phyloP scores from a whole-genome alignment of 2,888 invertebrate species.

The Andrena bucephala region DNA sequence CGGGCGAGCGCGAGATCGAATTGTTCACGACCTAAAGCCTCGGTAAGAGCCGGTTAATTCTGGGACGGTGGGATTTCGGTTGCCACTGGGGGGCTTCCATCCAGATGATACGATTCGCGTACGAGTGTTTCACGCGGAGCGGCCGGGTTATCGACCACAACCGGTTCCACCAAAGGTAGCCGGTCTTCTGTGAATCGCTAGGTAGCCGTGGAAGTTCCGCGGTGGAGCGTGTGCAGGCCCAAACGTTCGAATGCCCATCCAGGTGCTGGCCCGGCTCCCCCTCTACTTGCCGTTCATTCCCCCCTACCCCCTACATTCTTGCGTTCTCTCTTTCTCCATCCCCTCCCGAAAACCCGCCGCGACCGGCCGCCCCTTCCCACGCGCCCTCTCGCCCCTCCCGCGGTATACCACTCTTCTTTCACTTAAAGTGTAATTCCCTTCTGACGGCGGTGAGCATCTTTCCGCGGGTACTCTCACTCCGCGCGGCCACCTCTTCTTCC shows the following conservation, averaged over 20 bases:
- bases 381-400: neutral
- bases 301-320: constrained; percentile 26
- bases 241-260: constrained; percentile 66
- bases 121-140: constrained; percentile 29
- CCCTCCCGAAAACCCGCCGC: neutral
- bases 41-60: neutral
- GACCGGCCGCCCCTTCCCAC: neutral
- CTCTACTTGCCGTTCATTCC: constrained; percentile 15
- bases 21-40: neutral
- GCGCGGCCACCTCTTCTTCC: constrained; percentile 44
- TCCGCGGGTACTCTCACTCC: constrained; percentile 66
- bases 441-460: constrained; percentile 45
- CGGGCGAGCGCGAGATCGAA: no score
- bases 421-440: constrained; percentile 45
- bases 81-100: constrained; percentile 17
- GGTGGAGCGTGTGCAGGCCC: constrained; percentile 65
- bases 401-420: constrained; percentile 33
- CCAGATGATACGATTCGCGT: constrained; percentile 31
- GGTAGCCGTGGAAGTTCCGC: constrained; percentile 65
- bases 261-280: constrained; percentile 51
- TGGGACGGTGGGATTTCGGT: constrained; percentile 1
- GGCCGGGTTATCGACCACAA: constrained; percentile 71
- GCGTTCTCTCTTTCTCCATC: constrained; percentile 13
- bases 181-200: constrained; percentile 80
- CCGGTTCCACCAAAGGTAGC: constrained; percentile 79